Evolutionary conservation across 2,797 vertebrate species (phyloP).

Genomic region (Leuciscus waleckii): DNA sequence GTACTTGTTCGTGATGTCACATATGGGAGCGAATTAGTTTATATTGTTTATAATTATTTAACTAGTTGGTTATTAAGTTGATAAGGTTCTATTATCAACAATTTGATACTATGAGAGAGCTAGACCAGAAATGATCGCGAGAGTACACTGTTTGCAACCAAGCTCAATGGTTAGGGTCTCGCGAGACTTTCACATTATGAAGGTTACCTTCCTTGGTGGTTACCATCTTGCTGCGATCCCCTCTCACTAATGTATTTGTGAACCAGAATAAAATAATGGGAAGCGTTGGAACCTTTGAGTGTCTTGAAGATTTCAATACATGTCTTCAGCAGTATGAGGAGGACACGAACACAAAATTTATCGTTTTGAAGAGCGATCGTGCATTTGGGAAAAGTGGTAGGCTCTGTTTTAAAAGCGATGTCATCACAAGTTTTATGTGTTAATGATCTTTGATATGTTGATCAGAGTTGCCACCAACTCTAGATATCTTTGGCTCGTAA

Average conservation of each 20-base stretch:
- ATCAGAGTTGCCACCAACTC: too few species aligned
- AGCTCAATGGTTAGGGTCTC: not conserved
- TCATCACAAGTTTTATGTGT: not conserved
- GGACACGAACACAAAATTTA: slow-evolving; percentile 4
- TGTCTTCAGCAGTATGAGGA: not conserved
- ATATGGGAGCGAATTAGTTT: not conserved
- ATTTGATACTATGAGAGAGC: not conserved
- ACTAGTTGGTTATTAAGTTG: not conserved
- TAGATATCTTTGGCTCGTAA: not conserved
- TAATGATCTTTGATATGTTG: not conserved
- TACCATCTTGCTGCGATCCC: not conserved
- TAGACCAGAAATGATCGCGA: not conserved
- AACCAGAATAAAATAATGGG: not conserved
- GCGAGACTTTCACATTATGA: slow-evolving; percentile 12
- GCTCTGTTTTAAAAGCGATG: not conserved
- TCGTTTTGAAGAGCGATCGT: not conserved
- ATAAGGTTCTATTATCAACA: not conserved
- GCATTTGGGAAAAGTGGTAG: slow-evolving; percentile 8
- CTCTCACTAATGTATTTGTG: not conserved
- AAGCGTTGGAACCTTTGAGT: not conserved
- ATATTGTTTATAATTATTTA: not conserved
- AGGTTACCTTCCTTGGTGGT: not conserved
- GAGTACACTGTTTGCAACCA: not conserved
- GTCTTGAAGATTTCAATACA: not conserved
- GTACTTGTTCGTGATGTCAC: not conserved